Base-by-base conservation (phyloP, 2,113 vertebrate species). In the Paralichthys olivaceus region DNA sequence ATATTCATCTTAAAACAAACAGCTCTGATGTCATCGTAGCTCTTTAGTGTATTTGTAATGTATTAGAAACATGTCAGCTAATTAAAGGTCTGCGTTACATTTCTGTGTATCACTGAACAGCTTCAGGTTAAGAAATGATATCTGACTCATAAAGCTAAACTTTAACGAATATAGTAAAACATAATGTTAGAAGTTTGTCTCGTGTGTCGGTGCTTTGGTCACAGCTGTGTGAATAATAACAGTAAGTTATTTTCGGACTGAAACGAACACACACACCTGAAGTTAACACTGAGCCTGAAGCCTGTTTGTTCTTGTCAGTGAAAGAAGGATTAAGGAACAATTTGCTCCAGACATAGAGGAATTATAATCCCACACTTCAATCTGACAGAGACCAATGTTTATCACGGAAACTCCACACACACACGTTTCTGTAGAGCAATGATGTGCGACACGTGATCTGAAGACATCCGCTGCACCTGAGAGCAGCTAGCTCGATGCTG, bases 261-360 rank as follows among this genome's bases (percentile, higher is more conserved):
- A 5, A 45, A 32, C 32, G 9, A 7, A 53, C 17, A 68, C 75
- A 51, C 43, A 20, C 43, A 15, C 49, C 43, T 66, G 5, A 45
- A 45, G 25, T 59, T 55, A 69, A 53, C 9, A n/a, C 49, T 9
- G 55, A 56, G 8, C 49, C 4, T 32, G 23, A 12, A 60, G 32
- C 22, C 11, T 72, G 75, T 69, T 29, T 25, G 62, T 64, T 32
- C 56, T 69, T 66, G n/a, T 55, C 37, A 67, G 25, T 59, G 60
- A 49, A 45, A 49, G 70, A 40, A 60, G 61, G 78, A 69, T 77
- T 84, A 62, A 75, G 22, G 43, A 71, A 67, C 40, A 34, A 71
- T 66, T 75, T 75, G 61, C 49, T 63, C 13, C 13, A 34, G 28
- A 67, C 51, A 37, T 28, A 43, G 8, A 19, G 53, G 34, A 19